phyloP scores from a whole-genome alignment of 1,140 invertebrate genomes.

The Lasaia peninsularis region DNA sequence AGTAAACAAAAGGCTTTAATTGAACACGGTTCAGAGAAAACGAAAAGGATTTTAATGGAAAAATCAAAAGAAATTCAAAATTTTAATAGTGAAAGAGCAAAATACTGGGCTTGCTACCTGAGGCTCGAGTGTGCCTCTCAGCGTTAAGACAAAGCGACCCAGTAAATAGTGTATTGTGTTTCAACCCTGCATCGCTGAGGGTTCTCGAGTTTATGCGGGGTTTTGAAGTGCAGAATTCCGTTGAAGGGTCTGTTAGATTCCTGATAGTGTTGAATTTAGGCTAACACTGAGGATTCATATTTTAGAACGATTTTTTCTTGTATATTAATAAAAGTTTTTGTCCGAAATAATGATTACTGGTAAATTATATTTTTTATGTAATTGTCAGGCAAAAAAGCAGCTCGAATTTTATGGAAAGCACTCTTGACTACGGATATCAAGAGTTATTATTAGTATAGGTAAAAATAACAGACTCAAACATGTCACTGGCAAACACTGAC shows the following conservation, averaged over 20 bases:
- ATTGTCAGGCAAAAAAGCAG: too few relatives aligned
- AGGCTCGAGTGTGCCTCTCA: conserved; percentile 33
- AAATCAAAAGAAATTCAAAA: conserved; percentile 8
- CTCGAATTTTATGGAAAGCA: too few relatives aligned
- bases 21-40: background rate
- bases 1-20: background rate
- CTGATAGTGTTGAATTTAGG: conserved; percentile 18
- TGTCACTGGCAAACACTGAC: too few relatives aligned
- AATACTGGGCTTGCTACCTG: conserved; percentile 22
- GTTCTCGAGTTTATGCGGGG: conserved; percentile 46
- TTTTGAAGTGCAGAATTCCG: conserved; percentile 28
- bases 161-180: conserved; percentile 56
- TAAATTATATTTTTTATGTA: too few relatives aligned
- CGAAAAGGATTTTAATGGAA: background rate
- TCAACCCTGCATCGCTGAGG: conserved; percentile 21
- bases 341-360: too few relatives aligned
- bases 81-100: conserved; percentile 3
- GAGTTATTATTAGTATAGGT: too few relatives aligned
- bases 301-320: background rate
- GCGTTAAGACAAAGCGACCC: conserved; percentile 46
- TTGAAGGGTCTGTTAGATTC: conserved; percentile 26
- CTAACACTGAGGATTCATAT: background rate
- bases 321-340: too few relatives aligned
- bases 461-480: too few relatives aligned
- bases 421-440: too few relatives aligned